phyloP scores from a whole-genome alignment of 1,140 invertebrate species.

The Caenorhabditis remanei region DNA sequence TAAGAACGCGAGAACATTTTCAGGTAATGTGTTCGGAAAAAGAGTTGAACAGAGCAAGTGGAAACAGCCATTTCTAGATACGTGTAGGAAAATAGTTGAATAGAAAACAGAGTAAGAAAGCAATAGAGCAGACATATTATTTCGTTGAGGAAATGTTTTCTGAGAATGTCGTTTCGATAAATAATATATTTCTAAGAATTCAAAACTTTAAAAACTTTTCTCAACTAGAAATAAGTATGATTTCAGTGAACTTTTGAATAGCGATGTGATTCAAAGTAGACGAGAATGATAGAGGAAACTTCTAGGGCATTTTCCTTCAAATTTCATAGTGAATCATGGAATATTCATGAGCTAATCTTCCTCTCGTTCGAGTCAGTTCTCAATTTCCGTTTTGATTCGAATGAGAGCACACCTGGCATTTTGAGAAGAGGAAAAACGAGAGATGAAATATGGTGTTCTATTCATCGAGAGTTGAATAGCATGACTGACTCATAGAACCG shows the following conservation, averaged over 20 bases:
- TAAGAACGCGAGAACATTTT: too few species aligned
- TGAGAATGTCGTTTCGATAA: neutral
- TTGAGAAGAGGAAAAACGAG: neutral
- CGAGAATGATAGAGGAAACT: neutral
- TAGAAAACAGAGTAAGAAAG: neutral
- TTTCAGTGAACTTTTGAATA: neutral
- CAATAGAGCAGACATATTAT: neutral
- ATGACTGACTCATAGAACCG: slow-evolving; percentile 39
- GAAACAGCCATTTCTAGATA: neutral
- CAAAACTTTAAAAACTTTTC: neutral
- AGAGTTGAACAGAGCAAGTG: too few species aligned
- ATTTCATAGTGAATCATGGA: neutral
- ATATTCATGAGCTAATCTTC: neutral
- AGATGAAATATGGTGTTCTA: slow-evolving; percentile 40
- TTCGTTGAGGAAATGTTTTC: neutral
- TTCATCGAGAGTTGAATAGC: slow-evolving; percentile 49
- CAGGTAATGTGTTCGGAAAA: too few species aligned
- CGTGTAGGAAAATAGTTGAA: neutral
- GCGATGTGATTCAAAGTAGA: too few species aligned
- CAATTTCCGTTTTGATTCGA: neutral
- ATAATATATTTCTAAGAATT: neutral
- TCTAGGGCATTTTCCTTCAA: neutral
- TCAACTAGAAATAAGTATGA: neutral
- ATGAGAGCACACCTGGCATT: neutral
- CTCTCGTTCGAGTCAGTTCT: too few species aligned